Base-by-base conservation (phyloP, 2,888 invertebrate genomes). In the Lepidochitona cinerea region DNA sequence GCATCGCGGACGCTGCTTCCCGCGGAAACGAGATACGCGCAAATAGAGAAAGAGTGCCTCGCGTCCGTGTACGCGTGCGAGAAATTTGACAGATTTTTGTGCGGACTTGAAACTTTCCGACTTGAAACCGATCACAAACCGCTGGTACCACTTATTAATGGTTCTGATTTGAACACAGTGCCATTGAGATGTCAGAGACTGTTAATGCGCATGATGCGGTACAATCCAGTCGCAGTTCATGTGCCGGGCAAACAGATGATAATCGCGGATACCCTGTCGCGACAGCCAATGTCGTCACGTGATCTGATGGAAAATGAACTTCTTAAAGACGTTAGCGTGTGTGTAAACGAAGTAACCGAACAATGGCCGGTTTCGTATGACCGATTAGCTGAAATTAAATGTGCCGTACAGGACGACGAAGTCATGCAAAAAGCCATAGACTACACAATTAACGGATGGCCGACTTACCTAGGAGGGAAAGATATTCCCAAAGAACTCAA, bases 31-130 rank as follows among this genome's bases (percentile, higher is more conserved):
- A 64, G 33, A 12, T 64, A 64, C 32, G 32, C 64, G 5, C 64
- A 64, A 64, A 32, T 64, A 64, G 41, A 41, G 18, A 64, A 64
- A 33, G 64, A 64, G 32, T 64, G 64, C 32, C 64, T 64, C 12
- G 64, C 69, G 36, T 49, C 88, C 0, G 82, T 82, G 0, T 86
- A 84, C 81, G 88, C 87, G 5, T 81, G 84, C 9, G 85, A 88
- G 65, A 64, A 64, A 12, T 64, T 64, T 26, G 64, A 41, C 18
- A 9, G 41, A 18, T 41, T 12, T 41, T 18, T 41, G 41, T 41
- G 41, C 41, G 41, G 32, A 2, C 0, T 12, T 4, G n/a, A n/a
- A n/a, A n/a, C n/a, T n/a, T 74, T 71, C 67, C 37, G n/a, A 32
- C 49, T 76, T 9, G n/a, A 41, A n/a, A 76, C 76, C 6, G 75